Base-by-base conservation (phyloP, 2,888 invertebrate genomes). In the Cryptus armator region DNA sequence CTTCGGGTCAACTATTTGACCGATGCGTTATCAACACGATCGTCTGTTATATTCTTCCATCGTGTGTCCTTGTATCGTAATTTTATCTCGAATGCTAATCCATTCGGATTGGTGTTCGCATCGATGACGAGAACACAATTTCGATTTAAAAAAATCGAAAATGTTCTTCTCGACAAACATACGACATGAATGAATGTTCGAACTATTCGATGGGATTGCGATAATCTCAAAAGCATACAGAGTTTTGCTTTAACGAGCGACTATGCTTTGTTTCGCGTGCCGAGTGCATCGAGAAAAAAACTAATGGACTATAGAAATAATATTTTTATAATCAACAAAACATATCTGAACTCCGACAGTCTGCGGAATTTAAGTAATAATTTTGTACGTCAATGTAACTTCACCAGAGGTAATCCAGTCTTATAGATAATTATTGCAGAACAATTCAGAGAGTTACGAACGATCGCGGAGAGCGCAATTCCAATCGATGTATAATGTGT, bases 301-400 rank as follows among this genome's bases (percentile, higher is more conserved):
- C 12, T 37, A 10, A 82, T 46, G 48, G 64, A 77, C 76, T 70
- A 53, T 76, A 12, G 66, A 66, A 68, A 24, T 53, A 66, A 19
- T 79, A 66, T 71, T 76, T 80, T 80, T 76, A 59, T 59, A 48
- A 80, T 66, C 66, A 24, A 24, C 19, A 56, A 7, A 14, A 62
- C 81, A 46, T 62, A 70, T 79, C 32, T 37, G 66, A 76, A 44
- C 16, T 70, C 51, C 67, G 43, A 10, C 10, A 43, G 56, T n/a
- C 44, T 29, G 12, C 56, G 74, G 56, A 37, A 51, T 32, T 29
- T 44, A 37, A 16, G 43, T 53, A 43, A 43, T 76, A 51, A 76
- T 76, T 71, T 64, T 66, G 32, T 53, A 64, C 81, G 32, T 71
- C 64, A 12, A 66, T 80, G 24, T 46, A 44, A 19, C 32, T 44